Evolutionary conservation across 1,140 invertebrate species (phyloP).

Genomic region (Manduca sexta): DNA sequence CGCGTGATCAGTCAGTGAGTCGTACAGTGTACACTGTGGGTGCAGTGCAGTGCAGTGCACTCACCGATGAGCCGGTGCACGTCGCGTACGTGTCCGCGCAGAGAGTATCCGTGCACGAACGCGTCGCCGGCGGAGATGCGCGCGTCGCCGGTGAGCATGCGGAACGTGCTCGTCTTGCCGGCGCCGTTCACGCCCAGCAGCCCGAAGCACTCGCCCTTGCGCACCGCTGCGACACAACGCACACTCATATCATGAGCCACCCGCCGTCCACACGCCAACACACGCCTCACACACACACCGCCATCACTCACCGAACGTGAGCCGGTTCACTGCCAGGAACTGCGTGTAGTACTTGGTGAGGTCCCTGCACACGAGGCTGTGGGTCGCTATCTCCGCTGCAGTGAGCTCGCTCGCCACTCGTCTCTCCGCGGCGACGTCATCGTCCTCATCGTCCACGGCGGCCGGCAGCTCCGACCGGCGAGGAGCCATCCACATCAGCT

Average conservation of each 20-base stretch:
- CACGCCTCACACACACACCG: background rate
- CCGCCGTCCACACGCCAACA: background rate
- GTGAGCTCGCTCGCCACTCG: conserved; percentile 33
- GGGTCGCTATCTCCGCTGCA: conserved; percentile 29
- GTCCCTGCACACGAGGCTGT: conserved; percentile 72
- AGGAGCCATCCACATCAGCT: too few species aligned
- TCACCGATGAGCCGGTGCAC: conserved; percentile 75
- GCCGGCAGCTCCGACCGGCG: conserved; percentile 10
- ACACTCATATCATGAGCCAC: background rate
- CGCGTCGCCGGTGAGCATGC: conserved; percentile 91
- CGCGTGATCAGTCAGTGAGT: background rate
- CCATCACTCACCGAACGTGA: conserved; percentile 75
- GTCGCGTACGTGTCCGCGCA: conserved; percentile 13
- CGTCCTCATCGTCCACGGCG: conserved; percentile 43
- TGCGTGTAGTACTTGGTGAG: conserved; percentile 82
- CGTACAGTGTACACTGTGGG: background rate
- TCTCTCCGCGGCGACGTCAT: conserved; percentile 68
- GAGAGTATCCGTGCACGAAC: conserved; percentile 61
- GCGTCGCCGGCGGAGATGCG: conserved; percentile 67
- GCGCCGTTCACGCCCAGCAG: conserved; percentile 92
- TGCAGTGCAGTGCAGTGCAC: background rate
- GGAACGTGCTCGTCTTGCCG: conserved; percentile 89
- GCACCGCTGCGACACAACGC: conserved; percentile 36
- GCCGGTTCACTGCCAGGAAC: conserved; percentile 81
- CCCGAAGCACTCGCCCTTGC: conserved; percentile 85